Percentiles rank a stretch among this genome's conserved stretches.
Conservation (phyloP, 2,797 vertebrate species). For the Peromyscus eremicus region DNA sequence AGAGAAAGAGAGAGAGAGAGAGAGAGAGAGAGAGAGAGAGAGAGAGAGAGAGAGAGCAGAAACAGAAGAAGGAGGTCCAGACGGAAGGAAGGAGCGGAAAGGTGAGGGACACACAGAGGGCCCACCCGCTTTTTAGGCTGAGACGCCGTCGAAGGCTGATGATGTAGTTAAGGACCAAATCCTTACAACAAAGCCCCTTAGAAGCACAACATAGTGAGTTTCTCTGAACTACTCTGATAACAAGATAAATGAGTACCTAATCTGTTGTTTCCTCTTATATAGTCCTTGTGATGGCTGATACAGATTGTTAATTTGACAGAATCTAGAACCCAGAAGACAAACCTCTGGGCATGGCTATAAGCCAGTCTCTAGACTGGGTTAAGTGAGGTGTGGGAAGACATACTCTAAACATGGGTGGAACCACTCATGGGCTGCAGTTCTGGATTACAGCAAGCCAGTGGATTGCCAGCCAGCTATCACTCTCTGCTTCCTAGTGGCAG, state of each 20-base stretch:
- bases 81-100: too few species aligned
- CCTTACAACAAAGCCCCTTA: neutral
- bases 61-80: too few species aligned
- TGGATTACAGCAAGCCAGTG: neutral
- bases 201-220: neutral
- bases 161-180: too few species aligned
- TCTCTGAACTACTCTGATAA: slow-evolving; percentile 4
- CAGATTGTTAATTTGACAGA: neutral
- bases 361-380: neutral
- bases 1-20: too few species aligned
- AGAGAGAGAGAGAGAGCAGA: too few species aligned
- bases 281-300: neutral
- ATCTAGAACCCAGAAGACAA: neutral
- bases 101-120: too few species aligned
- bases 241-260: neutral
- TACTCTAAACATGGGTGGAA: neutral
- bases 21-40: too few species aligned
- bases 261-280: neutral
- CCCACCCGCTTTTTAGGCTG: too few species aligned
- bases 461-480: neutral
- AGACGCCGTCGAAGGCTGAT: too few species aligned
- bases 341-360: neutral
- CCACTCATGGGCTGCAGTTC: neutral
- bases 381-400: neutral
- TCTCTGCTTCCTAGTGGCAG: neutral